Evolutionary conservation across 2,797 vertebrate species (phyloP).

Genomic region (Myiothlypis chrysogaster): DNA sequence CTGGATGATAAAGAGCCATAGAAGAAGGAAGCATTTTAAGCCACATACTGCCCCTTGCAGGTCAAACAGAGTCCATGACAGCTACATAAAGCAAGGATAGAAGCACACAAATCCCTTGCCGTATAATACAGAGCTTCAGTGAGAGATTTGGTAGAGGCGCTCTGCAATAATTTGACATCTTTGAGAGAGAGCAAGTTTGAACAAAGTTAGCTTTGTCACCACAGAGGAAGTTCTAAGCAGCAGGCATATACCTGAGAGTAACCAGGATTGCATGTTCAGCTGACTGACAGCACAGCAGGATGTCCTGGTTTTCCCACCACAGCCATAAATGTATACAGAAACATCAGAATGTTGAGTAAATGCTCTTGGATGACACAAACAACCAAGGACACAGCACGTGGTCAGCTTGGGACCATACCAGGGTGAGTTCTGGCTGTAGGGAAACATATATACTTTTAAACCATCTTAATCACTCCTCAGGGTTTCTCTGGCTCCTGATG

Average conservation of each 20-base stretch:
- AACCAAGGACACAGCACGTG: rapidly evolving
- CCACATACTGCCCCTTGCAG: conserved; percentile 63
- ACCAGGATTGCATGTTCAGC: rapidly evolving
- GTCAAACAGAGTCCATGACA: background rate
- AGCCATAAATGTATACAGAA: rapidly evolving
- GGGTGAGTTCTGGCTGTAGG: background rate
- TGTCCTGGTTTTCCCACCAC: background rate
- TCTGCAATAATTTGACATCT: background rate
- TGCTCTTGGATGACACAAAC: background rate
- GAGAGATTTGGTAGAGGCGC: background rate
- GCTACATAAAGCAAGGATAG: background rate
- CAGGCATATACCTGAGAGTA: background rate
- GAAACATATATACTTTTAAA: rapidly evolving
- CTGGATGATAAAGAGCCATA: background rate
- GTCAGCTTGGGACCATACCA: background rate
- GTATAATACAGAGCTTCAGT: background rate
- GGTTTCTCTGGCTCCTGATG: background rate
- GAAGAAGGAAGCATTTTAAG: conserved; percentile 24
- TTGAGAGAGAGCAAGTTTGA: background rate
- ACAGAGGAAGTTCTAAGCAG: background rate
- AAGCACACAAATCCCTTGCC: background rate
- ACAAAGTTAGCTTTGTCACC: background rate
- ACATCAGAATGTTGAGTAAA: background rate
- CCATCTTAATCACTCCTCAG: rapidly evolving
- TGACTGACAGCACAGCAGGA: background rate